Evolutionary conservation across 2,113 vertebrate genomes (phyloP).

Genomic region (Leucoraja erinaceus): DNA sequence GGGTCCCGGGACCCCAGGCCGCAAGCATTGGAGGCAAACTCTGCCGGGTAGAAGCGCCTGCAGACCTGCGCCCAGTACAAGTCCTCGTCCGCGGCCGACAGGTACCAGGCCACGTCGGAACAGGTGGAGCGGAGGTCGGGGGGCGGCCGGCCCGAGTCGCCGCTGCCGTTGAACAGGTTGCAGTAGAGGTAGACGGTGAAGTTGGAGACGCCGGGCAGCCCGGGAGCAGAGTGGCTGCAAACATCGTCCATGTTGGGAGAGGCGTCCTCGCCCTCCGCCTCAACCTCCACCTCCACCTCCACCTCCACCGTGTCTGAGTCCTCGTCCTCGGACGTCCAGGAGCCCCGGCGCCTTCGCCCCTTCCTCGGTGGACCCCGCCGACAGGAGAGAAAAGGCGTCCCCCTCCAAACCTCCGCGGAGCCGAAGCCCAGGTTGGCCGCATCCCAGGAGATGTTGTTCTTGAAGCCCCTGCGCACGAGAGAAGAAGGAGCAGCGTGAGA

Average conservation of each 20-base stretch:
- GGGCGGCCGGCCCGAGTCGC: conserved; percentile 44
- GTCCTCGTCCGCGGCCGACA: conserved; percentile 66
- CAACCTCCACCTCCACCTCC: no score
- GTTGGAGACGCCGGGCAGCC: conserved; percentile 69
- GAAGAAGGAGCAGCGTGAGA: background rate
- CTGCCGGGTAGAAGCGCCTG: conserved; percentile 67
- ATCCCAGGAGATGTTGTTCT: conserved; percentile 78
- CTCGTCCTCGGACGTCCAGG: no score
- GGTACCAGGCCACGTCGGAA: conserved; percentile 72
- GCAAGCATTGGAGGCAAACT: conserved; percentile 73
- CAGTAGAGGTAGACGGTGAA: conserved; percentile 78
- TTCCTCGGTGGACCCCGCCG: conserved; percentile 41
- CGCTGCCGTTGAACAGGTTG: conserved; percentile 58
- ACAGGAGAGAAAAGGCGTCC: conserved; percentile 67
- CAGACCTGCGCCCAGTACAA: conserved; percentile 74
- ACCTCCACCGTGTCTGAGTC: no score
- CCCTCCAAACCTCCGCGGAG: conserved; percentile 59
- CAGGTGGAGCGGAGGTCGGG: conserved; percentile 63
- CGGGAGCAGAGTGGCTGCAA: conserved; percentile 65
- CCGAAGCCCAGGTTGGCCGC: conserved; percentile 63
- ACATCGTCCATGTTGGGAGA: conserved; percentile 63
- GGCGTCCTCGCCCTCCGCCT: background rate
- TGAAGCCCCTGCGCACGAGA: conserved; percentile 67
- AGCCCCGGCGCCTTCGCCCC: background rate
- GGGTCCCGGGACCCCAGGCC: conserved; percentile 61